These are phyloP conservation scores for Amia ocellicauda DNA, from an alignment of 2,113 vertebrate species.

Conservation along the genomic window DNA sequence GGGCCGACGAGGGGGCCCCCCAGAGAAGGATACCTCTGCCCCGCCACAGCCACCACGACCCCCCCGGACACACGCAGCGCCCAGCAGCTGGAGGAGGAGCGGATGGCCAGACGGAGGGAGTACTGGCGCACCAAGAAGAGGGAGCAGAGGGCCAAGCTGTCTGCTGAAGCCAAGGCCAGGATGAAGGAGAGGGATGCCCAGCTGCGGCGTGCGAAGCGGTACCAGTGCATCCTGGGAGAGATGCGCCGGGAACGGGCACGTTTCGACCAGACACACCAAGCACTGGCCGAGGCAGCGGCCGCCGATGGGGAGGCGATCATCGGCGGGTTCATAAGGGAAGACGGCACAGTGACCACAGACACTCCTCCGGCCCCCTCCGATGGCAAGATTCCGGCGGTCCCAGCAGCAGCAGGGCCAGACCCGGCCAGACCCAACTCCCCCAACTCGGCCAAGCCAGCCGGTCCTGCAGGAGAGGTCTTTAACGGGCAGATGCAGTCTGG, in stretches of 20 bases:
- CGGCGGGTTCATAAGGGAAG: slow-evolving; percentile 65
- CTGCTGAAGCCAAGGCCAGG: slow-evolving; percentile 50
- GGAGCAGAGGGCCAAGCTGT: slow-evolving; percentile 65
- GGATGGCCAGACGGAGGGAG: slow-evolving; percentile 55
- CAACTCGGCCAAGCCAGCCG: too few relatives aligned
- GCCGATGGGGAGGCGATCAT: slow-evolving; percentile 48
- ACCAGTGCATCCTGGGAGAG: slow-evolving; percentile 56
- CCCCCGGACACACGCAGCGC: slow-evolving; percentile 21
- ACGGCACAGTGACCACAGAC: slow-evolving; percentile 55
- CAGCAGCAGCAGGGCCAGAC: too few relatives aligned
- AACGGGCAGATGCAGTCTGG: too few relatives aligned
- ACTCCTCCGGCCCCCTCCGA: slow-evolving; percentile 34
- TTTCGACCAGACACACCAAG: slow-evolving; percentile 19
- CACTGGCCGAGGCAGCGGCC: slow-evolving; percentile 12
- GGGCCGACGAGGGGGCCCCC: too few relatives aligned
- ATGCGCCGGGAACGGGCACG: slow-evolving; percentile 43
- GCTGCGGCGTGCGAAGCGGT: slow-evolving; percentile 54
- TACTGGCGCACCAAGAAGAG: slow-evolving; percentile 70
- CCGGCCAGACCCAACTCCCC: too few relatives aligned
- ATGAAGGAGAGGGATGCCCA: slow-evolving; percentile 59
- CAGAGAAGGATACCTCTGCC: too few relatives aligned
- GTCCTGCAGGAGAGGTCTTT: too few relatives aligned
- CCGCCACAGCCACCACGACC: too few relatives aligned
- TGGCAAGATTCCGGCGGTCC: slow-evolving; percentile 6
- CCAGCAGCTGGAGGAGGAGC: slow-evolving; percentile 5